Evolutionary conservation across 2,113 vertebrate species (phyloP).

Genomic region (Periophthalmus modestus): DNA sequence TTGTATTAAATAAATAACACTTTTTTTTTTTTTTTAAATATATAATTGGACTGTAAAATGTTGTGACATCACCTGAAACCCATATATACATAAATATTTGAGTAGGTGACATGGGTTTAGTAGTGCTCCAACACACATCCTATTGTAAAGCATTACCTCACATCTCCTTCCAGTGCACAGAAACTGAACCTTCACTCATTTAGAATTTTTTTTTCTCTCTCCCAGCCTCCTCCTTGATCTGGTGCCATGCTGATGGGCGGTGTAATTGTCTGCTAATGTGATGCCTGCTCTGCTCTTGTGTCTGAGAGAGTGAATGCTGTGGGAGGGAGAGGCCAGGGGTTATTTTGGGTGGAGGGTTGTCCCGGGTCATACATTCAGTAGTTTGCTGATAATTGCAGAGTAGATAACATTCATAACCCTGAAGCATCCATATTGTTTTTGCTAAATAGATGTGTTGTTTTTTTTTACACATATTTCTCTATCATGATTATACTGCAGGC

Average conservation of each 20-base stretch:
- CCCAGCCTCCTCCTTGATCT: slow-evolving; percentile 63
- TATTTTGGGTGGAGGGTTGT: slow-evolving; percentile 28
- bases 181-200: slow-evolving; percentile 13
- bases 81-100: no score
- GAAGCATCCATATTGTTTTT: slow-evolving; percentile 44
- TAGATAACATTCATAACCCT: slow-evolving; percentile 56
- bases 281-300: slow-evolving; percentile 46
- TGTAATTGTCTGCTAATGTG: slow-evolving; percentile 65
- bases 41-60: no score
- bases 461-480: slow-evolving; percentile 30
- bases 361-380: slow-evolving; percentile 37
- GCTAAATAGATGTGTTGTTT: slow-evolving; percentile 48
- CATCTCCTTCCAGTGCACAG: slow-evolving; percentile 18
- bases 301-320: slow-evolving; percentile 53
- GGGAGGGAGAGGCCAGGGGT: slow-evolving; percentile 48
- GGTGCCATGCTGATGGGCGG: slow-evolving; percentile 57
- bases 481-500: slow-evolving; percentile 48
- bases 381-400: slow-evolving; percentile 65
- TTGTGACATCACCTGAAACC: no score
- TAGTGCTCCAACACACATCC: neutral
- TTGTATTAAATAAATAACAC: no score
- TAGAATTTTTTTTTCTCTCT: slow-evolving; percentile 21
- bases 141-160: neutral
- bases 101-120: no score
- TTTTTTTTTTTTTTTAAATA: no score